These are phyloP conservation scores for Toxostoma redivivum DNA, from an alignment of 2,113 vertebrate genomes.

Conservation along the genomic window DNA sequence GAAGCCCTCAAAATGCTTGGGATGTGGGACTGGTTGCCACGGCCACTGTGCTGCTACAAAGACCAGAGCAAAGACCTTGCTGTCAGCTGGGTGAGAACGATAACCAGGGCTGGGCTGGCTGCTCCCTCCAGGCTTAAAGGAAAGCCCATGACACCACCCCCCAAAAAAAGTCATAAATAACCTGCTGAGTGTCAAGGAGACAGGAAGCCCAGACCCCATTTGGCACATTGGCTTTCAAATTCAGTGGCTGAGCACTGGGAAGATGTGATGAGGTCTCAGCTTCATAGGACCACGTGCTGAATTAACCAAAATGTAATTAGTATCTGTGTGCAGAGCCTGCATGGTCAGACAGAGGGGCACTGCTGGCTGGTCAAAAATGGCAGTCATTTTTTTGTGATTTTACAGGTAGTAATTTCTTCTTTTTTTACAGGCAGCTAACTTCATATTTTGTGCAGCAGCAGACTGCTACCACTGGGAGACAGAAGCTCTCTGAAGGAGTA, in stretches of 20 bases:
- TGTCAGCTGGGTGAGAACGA: background rate
- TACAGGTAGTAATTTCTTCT: background rate
- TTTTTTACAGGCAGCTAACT: background rate
- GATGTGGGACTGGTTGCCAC: background rate
- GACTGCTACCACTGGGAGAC: background rate
- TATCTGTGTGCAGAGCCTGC: accelerated
- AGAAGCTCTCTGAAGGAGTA: background rate
- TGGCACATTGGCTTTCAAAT: background rate
- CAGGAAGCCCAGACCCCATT: background rate
- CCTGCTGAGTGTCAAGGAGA: background rate
- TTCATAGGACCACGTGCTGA: background rate
- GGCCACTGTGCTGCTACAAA: background rate
- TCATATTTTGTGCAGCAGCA: background rate
- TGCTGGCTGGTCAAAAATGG: background rate
- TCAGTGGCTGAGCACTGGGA: background rate
- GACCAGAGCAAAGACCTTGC: background rate
- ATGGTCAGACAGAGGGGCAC: background rate
- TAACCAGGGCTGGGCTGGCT: background rate
- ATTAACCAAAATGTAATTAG: background rate
- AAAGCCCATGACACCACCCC: background rate
- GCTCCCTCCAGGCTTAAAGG: background rate
- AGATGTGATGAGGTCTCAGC: background rate
- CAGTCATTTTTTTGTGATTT: background rate
- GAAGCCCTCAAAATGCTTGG: background rate
- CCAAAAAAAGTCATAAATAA: background rate